Percentiles rank a stretch among this genome's conserved stretches.
These are phyloP conservation scores for Embidobia sp. DNA, from an alignment of 2,888 invertebrate genomes.

Conservation along the genomic window DNA sequence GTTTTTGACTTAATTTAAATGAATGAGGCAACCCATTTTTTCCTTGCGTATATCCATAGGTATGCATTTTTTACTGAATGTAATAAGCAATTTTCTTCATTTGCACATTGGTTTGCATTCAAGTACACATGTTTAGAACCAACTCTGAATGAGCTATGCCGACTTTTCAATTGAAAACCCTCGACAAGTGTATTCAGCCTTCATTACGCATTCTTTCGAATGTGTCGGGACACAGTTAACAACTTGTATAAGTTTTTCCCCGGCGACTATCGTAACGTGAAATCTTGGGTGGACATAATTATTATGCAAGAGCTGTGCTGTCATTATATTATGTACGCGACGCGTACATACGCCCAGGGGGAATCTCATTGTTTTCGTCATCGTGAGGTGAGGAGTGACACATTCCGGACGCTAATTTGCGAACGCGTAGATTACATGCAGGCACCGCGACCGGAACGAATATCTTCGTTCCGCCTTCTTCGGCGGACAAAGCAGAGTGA, in stretches of 20 bases:
- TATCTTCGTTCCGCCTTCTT: slow-evolving; percentile 11
- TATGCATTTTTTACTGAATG: too few relatives aligned
- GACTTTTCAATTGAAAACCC: slow-evolving; percentile 1
- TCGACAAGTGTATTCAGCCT: slow-evolving; percentile 1
- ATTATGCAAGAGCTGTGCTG: slow-evolving; percentile 31
- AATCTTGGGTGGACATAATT: slow-evolving; percentile 41
- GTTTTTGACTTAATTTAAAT: too few relatives aligned
- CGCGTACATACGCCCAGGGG: slow-evolving; percentile 15
- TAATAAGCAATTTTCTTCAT: too few relatives aligned
- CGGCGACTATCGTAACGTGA: slow-evolving; percentile 35
- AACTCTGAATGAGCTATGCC: too few relatives aligned
- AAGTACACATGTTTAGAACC: too few relatives aligned
- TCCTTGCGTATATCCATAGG: too few relatives aligned
- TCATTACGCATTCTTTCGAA: slow-evolving; percentile 19
- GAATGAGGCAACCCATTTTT: too few relatives aligned
- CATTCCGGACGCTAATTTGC: slow-evolving; percentile 21
- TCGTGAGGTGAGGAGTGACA: slow-evolving; percentile 32
- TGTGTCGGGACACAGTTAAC: slow-evolving; percentile 15
- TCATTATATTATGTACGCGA: slow-evolving; percentile 22
- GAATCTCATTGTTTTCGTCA: slow-evolving; percentile 40
- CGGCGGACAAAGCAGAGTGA: not conserved
- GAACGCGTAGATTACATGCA: slow-evolving; percentile 1
- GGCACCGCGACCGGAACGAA: slow-evolving; percentile 6
- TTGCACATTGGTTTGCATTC: too few relatives aligned
- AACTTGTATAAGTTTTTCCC: slow-evolving; percentile 39